These are phyloP conservation scores for Notamacropus eugenii DNA, from an alignment of 2,797 vertebrate species.

Conservation along the genomic window DNA sequence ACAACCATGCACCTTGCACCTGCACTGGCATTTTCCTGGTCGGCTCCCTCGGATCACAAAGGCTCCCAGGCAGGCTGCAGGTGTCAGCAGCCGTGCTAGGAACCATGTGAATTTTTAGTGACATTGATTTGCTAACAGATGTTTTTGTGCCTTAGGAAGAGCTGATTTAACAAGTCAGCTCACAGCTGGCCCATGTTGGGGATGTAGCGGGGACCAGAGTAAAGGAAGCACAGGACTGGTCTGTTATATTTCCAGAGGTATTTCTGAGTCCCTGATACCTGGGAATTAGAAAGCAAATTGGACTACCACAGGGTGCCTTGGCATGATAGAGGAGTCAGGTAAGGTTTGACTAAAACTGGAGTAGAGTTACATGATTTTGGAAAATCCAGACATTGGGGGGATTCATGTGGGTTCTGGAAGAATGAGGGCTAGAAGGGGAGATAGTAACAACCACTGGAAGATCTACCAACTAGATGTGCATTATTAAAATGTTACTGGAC, in stretches of 20 bases:
- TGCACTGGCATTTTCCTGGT: conserved; percentile 74
- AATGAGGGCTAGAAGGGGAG: not conserved
- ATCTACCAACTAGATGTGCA: not conserved
- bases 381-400: not conserved
- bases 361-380: not conserved
- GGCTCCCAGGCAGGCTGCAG: conserved; percentile 65
- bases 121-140: conserved; percentile 80
- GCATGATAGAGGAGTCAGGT: not conserved
- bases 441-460: not conserved
- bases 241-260: conserved; percentile 57
- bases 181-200: conserved; percentile 72
- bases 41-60: conserved; percentile 68
- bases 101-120: conserved; percentile 78
- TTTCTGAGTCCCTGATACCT: not conserved
- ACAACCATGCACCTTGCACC: conserved; percentile 58
- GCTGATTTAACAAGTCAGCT: conserved; percentile 80
- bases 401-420: not conserved
- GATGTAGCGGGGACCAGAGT: conserved; percentile 40
- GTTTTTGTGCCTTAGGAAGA: conserved; percentile 79
- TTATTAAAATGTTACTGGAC: not conserved
- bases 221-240: not conserved
- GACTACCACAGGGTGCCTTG: conserved; percentile 10
- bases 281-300: not conserved
- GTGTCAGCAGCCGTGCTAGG: conserved; percentile 74
- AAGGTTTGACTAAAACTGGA: not conserved